Base-by-base conservation (phyloP, 2,113 vertebrate genomes). In the Platysteira castanea region DNA sequence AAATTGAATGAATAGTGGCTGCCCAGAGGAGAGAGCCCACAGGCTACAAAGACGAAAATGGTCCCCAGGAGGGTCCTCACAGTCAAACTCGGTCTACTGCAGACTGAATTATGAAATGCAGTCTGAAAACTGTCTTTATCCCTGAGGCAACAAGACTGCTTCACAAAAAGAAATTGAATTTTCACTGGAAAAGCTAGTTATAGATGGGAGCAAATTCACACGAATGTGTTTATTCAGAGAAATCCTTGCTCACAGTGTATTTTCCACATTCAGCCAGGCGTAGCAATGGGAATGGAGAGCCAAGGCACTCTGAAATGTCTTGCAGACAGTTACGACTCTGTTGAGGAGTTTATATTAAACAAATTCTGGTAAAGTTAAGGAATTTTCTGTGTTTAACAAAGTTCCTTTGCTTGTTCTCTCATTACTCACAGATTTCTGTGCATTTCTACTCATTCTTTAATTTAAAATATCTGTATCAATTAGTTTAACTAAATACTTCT, bases 81-180 rank as follows among this genome's bases (percentile, higher is more conserved):
- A 1, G 77, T 87, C 93, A 90, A 85, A 90, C 15, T 6, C 78
- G 49, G 35, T 23, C 60, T 64, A 8, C n/a, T 88, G 60, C 75
- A 80, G 77, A 80, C 76, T 87, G 90, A 94, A 70, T 80, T 91
- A 94, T 83, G 88, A 94, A 90, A 95, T 68, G 76, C 28, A 71
- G 35, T 78, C 83, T 94, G 79, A 92, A 96, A 96, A 75, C 27
- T 92, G 59, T 71, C 92, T 84, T 60, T 60, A 56, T 84, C 44
- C 93, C 41, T 3, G 23, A 78, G 77, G 77, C 47, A 88, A 39
- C 26, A 39, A 50, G 88, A 63, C 52, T n/a, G 46, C 81, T 95
- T 71, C 84, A 64, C 57, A 47, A 90, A 92, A 93, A 83, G 19
- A 64, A 92, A 89, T 74, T 42, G 35, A 59, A 47, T 95, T 96